A percentile compares a stretch with the other conserved stretches of the same genome.
These are phyloP conservation scores for Nyctibius bracteatus DNA, from an alignment of 2,113 vertebrate species.

Conservation along the genomic window DNA sequence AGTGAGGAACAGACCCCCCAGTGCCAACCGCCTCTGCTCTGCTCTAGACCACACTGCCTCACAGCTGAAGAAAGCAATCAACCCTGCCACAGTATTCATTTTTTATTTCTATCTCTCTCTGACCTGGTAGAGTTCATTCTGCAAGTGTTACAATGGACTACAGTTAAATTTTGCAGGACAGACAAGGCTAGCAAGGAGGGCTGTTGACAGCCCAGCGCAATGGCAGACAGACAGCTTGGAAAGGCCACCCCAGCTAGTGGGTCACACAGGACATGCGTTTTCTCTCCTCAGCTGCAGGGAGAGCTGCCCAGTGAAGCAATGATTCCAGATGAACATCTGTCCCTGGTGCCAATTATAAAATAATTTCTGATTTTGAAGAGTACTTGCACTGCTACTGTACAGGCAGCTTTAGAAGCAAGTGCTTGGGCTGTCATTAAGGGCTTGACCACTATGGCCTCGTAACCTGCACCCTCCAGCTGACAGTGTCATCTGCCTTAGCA, in stretches of 20 bases:
- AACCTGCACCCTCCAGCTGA: accelerated
- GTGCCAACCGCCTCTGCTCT: not conserved
- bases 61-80: not conserved
- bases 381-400: not conserved
- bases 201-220: not conserved
- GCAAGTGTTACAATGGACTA: no score
- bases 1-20: not conserved
- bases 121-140: not conserved
- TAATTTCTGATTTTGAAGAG: not conserved
- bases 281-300: not conserved
- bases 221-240: not conserved
- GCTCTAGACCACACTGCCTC: not conserved
- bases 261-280: not conserved
- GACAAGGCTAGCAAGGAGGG: accelerated
- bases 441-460: accelerated
- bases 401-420: not conserved
- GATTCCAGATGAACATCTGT: accelerated
- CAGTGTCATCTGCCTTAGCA: accelerated
- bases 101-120: not conserved
- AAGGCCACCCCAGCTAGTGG: not conserved
- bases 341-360: not conserved
- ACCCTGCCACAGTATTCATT: not conserved
- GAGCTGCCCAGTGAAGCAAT: accelerated
- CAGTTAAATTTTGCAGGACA: not conserved
- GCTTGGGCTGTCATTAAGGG: not conserved